phyloP scores from a whole-genome alignment of 2,888 invertebrate species.

The Gari tellinella region DNA sequence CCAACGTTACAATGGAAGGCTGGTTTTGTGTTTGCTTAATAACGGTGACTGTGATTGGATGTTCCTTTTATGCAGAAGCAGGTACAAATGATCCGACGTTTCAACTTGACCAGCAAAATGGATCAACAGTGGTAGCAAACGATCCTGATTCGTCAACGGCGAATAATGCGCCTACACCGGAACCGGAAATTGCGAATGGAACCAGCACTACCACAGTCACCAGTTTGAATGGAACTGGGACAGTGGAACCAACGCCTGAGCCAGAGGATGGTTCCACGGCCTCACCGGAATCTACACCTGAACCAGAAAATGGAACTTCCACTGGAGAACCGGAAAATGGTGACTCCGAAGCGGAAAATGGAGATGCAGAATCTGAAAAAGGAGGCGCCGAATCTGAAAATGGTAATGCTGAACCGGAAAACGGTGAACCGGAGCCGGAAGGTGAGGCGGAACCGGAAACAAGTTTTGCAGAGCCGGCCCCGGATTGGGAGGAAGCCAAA shows the following conservation, averaged over 20 bases:
- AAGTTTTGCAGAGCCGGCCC: slow-evolving; percentile 77
- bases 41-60: too few relatives aligned
- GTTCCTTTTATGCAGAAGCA: too few relatives aligned
- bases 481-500: slow-evolving; percentile 79
- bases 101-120: too few relatives aligned
- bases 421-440: slow-evolving; percentile 14
- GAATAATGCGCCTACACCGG: too few relatives aligned
- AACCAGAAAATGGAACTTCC: not conserved
- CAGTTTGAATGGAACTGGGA: slow-evolving; percentile 6
- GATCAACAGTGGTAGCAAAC: too few relatives aligned
- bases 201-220: too few relatives aligned
- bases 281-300: slow-evolving; percentile 4
- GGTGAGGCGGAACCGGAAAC: slow-evolving; percentile 46
- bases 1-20: too few relatives aligned
- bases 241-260: not conserved
- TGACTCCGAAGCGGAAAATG: not conserved
- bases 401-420: slow-evolving; percentile 23
- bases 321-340: slow-evolving; percentile 22
- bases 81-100: too few relatives aligned
- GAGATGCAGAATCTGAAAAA: slow-evolving; percentile 1
- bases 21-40: too few relatives aligned
- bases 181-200: too few relatives aligned
- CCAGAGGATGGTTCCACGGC: not conserved
- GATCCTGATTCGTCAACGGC: too few relatives aligned
- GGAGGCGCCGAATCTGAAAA: slow-evolving; percentile 30